Conservation (phyloP, 2,113 vertebrate genomes). For the Nipponia nippon region DNA sequence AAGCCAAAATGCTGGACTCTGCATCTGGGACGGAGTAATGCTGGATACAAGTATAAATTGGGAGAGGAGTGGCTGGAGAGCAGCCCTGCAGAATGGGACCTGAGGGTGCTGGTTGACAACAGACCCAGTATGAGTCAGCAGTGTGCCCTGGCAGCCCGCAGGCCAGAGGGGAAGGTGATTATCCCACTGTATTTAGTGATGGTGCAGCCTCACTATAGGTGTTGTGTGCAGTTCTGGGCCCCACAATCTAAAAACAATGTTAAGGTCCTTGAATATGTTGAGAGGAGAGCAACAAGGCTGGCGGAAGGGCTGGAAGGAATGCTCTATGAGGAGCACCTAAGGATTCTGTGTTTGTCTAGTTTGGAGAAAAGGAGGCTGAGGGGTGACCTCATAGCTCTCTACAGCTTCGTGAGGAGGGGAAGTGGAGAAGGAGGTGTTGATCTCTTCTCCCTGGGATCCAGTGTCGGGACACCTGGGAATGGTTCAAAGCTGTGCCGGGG, state of each 20-base stretch:
- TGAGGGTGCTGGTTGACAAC: no score
- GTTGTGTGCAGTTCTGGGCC: no score
- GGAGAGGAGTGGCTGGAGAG: not conserved
- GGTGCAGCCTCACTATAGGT: no score
- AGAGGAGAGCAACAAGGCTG: not conserved
- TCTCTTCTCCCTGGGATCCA: no score
- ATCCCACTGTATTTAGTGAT: rapidly evolving
- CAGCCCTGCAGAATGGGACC: not conserved
- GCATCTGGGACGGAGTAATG: not conserved
- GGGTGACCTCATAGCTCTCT: not conserved
- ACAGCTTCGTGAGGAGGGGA: not conserved
- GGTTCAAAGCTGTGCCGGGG: not conserved
- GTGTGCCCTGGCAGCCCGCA: not conserved
- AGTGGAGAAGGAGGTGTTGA: not conserved
- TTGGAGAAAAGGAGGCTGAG: not conserved
- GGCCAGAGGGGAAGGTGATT: no score
- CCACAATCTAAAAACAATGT: not conserved
- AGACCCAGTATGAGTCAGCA: not conserved
- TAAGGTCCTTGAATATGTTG: rapidly evolving
- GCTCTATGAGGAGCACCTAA: not conserved
- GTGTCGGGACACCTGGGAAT: not conserved
- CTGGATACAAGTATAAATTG: no score
- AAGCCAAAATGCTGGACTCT: not conserved
- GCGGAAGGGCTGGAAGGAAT: not conserved
- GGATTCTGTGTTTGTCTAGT: not conserved